These are phyloP conservation scores for Synanthedon formicaeformis DNA, from an alignment of 2,888 invertebrate genomes.

Conservation along the genomic window DNA sequence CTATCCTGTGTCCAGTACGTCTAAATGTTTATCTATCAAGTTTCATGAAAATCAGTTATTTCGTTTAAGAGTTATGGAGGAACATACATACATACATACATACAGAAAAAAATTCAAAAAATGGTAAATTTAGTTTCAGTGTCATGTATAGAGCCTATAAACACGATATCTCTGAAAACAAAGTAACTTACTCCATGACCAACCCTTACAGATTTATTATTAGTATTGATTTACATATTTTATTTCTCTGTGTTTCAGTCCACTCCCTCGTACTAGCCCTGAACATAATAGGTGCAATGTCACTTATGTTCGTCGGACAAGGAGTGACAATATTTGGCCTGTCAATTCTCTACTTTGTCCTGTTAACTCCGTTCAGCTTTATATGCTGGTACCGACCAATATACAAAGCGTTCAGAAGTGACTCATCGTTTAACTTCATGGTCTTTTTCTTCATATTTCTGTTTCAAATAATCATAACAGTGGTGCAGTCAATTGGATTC, in stretches of 20 bases:
- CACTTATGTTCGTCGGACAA: constrained; percentile 74
- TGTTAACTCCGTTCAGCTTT: constrained; percentile 97
- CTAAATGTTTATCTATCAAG: too few relatives aligned
- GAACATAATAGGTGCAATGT: constrained; percentile 88
- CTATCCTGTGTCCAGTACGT: too few relatives aligned
- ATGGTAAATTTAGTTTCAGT: too few relatives aligned
- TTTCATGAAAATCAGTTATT: too few relatives aligned
- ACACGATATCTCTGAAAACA: too few relatives aligned
- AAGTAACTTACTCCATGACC: too few relatives aligned
- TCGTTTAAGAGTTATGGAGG: too few relatives aligned
- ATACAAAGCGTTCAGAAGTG: constrained; percentile 98
- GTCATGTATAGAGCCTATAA: too few relatives aligned
- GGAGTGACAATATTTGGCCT: constrained; percentile 85
- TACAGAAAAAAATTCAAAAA: too few relatives aligned
- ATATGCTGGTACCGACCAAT: constrained; percentile 99
- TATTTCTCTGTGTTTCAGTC: constrained; percentile 72
- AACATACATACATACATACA: too few relatives aligned
- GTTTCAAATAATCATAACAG: constrained; percentile 91
- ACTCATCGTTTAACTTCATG: constrained; percentile 99
- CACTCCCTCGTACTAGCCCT: constrained; percentile 87
- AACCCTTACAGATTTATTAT: too few relatives aligned
- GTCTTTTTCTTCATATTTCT: constrained; percentile 99
- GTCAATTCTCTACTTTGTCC: constrained; percentile 86
- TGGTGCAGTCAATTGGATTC: constrained; percentile 91
- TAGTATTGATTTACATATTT: too few relatives aligned